Evolutionary conservation across 2,888 invertebrate genomes (phyloP).

Genomic region (Hypomecis atomaria): DNA sequence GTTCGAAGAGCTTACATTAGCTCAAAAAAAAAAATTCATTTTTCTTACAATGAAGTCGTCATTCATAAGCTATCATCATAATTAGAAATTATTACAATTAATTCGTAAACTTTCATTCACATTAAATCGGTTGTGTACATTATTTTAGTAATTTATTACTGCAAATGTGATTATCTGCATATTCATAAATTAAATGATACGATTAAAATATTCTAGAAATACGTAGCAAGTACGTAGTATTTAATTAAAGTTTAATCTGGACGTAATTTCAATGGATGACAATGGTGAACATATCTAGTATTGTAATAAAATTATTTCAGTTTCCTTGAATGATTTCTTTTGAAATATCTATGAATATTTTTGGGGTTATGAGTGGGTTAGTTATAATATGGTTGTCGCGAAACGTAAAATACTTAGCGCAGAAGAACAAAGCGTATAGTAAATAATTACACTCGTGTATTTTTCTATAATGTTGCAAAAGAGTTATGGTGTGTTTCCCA

Average conservation of each 20-base stretch:
- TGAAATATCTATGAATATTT: too few relatives aligned
- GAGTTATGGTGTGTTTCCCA: too few relatives aligned
- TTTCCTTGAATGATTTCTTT: too few relatives aligned
- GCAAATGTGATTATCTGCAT: not conserved
- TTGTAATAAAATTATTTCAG: too few relatives aligned
- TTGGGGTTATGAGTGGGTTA: too few relatives aligned
- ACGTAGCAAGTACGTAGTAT: conserved; percentile 27
- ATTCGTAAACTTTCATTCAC: not conserved
- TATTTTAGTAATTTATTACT: conserved; percentile 1
- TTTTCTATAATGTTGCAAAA: too few relatives aligned
- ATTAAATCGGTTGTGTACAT: conserved; percentile 14
- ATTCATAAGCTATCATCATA: not conserved
- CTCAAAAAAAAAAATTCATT: not conserved
- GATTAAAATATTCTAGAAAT: conserved; percentile 13
- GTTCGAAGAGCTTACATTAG: not conserved
- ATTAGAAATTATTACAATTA: not conserved
- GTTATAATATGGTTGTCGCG: too few relatives aligned
- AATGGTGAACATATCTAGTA: conserved; percentile 7
- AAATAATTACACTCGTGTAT: too few relatives aligned
- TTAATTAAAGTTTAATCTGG: not conserved
- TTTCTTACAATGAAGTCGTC: not conserved
- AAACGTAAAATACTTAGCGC: too few relatives aligned
- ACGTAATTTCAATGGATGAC: not conserved
- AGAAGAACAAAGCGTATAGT: too few relatives aligned
- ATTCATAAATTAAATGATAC: conserved; percentile 3